Evolutionary conservation across 2,113 vertebrate genomes (phyloP), one percentile per base, ranked within the genome.

Genomic region (Odobenus rosmarus): DNA sequence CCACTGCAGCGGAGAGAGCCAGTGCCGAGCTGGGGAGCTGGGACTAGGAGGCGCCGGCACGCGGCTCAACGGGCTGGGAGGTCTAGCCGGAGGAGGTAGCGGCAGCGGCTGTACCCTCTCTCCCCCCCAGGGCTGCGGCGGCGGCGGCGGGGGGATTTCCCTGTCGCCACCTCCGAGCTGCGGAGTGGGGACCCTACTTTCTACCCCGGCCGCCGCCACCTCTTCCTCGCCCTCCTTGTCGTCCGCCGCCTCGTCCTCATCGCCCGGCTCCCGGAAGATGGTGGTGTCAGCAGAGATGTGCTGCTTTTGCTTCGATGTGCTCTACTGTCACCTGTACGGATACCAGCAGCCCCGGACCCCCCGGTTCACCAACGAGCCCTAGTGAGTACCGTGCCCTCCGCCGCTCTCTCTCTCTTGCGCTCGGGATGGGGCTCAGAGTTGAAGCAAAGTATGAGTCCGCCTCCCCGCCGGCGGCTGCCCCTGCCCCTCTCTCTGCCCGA

Each of bases 221-320:
- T 99, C 98, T 99, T 98, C 99, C 98, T 99, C 95, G 97, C 98
- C 96, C 98, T 98, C 98, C 98, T 98, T 97, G 97, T 98, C 97
- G 99, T 96, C 97, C 71, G 90, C 96, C 90, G 98, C 98, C 95
- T 97, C 96, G 94, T 99, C 98, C 95, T 99, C 99, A 98, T 99
- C 97, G 46, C 96, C 98, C 96, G 99, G 99, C 97, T 99, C 99
- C 98, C 99, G 99, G 98, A 99, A 99, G 99, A 99, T 99, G 99
- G 99, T 99, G 96, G 99, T 99, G 97, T 99, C 99, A 96, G 99
- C 99, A 97, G 99, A 99, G 99, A 99, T 99, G 99, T 99, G 99
- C 99, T 99, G 99, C 99, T 99, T 99, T 99, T 99, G 99, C 98
- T 99, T 99, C 99, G 99, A 99, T 99, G 99, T 99, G 98, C 99